Evolutionary conservation across 2,888 invertebrate species (phyloP).

Genomic region (Cheilosia vernalis): DNA sequence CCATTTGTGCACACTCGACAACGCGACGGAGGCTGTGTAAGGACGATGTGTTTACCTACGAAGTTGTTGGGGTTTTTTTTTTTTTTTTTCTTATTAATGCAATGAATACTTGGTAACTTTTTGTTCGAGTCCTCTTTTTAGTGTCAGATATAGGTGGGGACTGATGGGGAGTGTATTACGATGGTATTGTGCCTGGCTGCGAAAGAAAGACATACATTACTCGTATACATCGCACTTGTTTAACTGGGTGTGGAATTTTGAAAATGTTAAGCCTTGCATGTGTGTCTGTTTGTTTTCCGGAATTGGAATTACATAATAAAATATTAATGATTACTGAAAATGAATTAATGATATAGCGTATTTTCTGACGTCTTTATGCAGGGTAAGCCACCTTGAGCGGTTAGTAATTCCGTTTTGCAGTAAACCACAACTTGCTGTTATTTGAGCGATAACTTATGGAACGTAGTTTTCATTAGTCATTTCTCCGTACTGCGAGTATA

Average conservation of each 20-base stretch:
- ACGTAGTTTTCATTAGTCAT: no score
- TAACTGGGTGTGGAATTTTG: neutral
- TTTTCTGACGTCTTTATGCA: neutral
- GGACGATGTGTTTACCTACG: conserved; percentile 38
- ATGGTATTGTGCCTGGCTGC: conserved; percentile 9
- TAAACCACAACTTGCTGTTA: no score
- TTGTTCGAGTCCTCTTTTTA: conserved; percentile 17
- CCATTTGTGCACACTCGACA: conserved; percentile 13
- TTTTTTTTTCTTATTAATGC: conserved; percentile 49
- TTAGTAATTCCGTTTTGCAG: no score
- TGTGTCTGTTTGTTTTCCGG: conserved; percentile 6
- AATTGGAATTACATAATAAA: conserved; percentile 35
- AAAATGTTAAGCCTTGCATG: neutral
- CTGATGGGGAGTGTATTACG: conserved; percentile 3
- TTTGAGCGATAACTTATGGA: no score
- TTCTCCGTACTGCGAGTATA: no score
- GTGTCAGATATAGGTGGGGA: conserved; percentile 4
- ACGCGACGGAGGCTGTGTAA: conserved; percentile 28
- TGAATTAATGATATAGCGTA: conserved; percentile 26
- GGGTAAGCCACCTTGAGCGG: no score
- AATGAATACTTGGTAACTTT: conserved; percentile 56
- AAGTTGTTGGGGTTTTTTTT: neutral
- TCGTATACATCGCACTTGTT: conserved; percentile 10
- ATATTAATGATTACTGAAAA: conserved; percentile 32
- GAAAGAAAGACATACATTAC: conserved; percentile 19